Evolutionary conservation across 1,140 invertebrate species (phyloP), one percentile per base, ranked within the genome.

Genomic region (Drosophila bocki): DNA sequence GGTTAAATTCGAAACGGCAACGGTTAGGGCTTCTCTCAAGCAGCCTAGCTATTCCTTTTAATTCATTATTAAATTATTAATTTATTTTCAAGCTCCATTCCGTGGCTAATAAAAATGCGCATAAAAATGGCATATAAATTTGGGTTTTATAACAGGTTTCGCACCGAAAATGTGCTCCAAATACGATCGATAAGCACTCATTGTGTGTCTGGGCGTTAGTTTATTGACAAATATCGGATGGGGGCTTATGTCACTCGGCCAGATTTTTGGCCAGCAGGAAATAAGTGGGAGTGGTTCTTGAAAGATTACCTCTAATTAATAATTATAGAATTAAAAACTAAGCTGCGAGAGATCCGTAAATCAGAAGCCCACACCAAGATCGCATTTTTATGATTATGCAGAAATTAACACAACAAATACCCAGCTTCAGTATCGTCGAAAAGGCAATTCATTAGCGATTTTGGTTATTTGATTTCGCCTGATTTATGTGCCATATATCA

Each of bases 121-220:
- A 85, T 90, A 85, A 81, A 81, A 90, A 71, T 71, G 17, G 69
- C 72, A 79, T 88, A 76, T 88, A 76, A 83, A 88, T 88, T 74
- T 37, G 6, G 6, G 51, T 57, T 67, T 72, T 51, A 75, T 75
- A 86, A 86, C 82, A 75, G 51, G 82, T 87, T 82, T 26, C 26
- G 32, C 29, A 50, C 35, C 45, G 53, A 63, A 51, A 59, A 51
- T 72, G 65, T 76, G 74, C 74, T 76, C 74, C 51, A 65, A 76
- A 76, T 76, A 75, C 74, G 74, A 56, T 56, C 53, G 74, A 57
- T 64, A 68, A 70, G 65, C 39, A 63, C 35, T 44, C 35, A 71
- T 72, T 50, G 64, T 53, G 26, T 50, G 48, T 71, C 44, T 72
- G 72, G 61, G 39, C 54, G 72, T 60, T 60, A 76, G 62, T 76